phyloP scores from a whole-genome alignment of 64 coral and sea anemone species.

The Platygyra sinensis region DNA sequence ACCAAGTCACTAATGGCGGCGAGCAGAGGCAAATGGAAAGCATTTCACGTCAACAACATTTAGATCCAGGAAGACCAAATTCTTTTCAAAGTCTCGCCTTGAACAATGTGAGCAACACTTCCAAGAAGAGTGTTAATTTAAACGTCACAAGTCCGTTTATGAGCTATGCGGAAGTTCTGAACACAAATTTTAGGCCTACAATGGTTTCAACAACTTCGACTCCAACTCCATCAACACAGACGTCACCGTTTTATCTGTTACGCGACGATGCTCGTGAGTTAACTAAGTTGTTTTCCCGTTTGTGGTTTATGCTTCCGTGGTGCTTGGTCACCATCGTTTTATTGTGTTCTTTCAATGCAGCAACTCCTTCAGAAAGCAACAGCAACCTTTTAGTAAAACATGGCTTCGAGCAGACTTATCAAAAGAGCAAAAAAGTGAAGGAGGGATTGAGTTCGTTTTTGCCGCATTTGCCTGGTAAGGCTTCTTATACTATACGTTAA shows the following conservation, averaged over 20 bases:
- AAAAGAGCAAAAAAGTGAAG: constrained; percentile 97
- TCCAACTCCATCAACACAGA: constrained; percentile 72
- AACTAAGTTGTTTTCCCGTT: background rate
- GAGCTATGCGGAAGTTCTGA: background rate
- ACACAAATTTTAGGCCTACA: constrained; percentile 19
- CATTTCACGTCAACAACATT: constrained; percentile 48
- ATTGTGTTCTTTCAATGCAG: constrained; percentile 32
- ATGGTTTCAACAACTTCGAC: constrained; percentile 94
- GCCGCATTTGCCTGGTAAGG: constrained; percentile 92
- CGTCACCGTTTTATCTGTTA: constrained; percentile 87
- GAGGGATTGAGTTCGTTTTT: constrained; percentile 96
- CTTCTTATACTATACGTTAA: background rate
- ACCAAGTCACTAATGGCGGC: constrained; percentile 76
- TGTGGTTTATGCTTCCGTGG: background rate
- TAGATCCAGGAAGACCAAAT: constrained; percentile 37
- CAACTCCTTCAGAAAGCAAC: constrained; percentile 52
- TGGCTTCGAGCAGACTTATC: constrained; percentile 91
- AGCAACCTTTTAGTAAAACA: constrained; percentile 93
- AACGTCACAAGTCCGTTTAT: constrained; percentile 1
- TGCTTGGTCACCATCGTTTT: background rate
- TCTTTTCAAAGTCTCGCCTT: constrained; percentile 21
- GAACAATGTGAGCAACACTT: constrained; percentile 58
- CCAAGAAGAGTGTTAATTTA: background rate
- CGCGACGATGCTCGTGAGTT: constrained; percentile 83
- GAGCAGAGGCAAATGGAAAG: constrained; percentile 70